Percentiles rank a stretch among this genome's conserved stretches.
Evolutionary conservation across 1,140 invertebrate genomes (phyloP).

Genomic region (Parapsyche elsis): DNA sequence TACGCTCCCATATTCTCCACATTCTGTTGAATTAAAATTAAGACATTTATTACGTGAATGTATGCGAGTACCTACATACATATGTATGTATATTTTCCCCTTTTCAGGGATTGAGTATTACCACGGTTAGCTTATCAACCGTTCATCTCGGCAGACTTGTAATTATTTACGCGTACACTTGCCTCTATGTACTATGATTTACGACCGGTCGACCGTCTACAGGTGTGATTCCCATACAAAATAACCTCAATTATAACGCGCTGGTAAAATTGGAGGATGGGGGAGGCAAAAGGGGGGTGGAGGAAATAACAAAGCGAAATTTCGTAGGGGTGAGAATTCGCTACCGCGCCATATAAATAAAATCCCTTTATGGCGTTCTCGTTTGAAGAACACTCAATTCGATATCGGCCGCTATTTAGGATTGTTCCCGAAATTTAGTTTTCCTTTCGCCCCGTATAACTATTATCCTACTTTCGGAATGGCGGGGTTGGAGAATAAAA

Average conservation of each 20-base stretch:
- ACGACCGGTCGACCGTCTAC: background rate
- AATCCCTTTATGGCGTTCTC: conserved; percentile 29
- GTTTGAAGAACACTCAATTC: conserved; percentile 33
- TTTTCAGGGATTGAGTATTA: background rate
- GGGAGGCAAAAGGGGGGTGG: background rate
- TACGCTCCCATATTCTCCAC: conserved; percentile 34
- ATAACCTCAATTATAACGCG: background rate
- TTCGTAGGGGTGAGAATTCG: background rate
- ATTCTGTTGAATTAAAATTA: conserved; percentile 37
- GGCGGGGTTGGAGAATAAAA: conserved; percentile 8
- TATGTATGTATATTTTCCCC: conserved; percentile 25
- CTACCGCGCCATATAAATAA: conserved; percentile 1
- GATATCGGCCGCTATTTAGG: conserved; percentile 31
- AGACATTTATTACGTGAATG: conserved; percentile 26
- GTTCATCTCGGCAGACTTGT: conserved; percentile 8
- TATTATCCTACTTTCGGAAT: conserved; percentile 19
- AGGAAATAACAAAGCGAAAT: background rate
- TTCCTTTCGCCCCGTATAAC: conserved; percentile 26
- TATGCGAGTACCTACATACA: too few relatives aligned
- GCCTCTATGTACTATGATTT: conserved; percentile 21
- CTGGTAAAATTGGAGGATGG: background rate
- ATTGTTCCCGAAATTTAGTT: conserved; percentile 21
- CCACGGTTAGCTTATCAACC: conserved; percentile 13
- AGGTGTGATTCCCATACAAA: conserved; percentile 30
- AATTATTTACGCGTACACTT: conserved; percentile 35